Evolutionary conservation across 2,113 vertebrate species (phyloP).

Genomic region (Okapia johnstoni): DNA sequence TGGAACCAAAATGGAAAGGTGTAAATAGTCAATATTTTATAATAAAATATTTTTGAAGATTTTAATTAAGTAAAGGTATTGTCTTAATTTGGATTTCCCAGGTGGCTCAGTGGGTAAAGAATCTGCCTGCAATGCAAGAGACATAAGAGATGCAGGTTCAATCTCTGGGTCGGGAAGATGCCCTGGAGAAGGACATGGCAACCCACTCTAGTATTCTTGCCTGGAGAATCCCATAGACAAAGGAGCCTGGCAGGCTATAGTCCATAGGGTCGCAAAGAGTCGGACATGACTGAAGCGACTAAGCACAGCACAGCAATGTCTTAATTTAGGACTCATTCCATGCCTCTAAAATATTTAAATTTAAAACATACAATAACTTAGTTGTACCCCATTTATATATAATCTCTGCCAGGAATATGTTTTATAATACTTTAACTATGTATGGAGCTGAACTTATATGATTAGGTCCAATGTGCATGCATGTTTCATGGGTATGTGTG

Average conservation of each 20-base stretch:
- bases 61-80: background rate
- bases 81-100: background rate
- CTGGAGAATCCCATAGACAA: background rate
- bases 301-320: background rate
- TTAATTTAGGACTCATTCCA: background rate
- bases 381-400: background rate
- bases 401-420: background rate
- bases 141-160: background rate
- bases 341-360: background rate
- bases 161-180: background rate
- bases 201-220: background rate
- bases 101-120: background rate
- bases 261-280: rapidly evolving
- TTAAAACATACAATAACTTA: background rate
- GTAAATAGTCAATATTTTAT: background rate
- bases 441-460: background rate
- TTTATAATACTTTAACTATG: slow-evolving; percentile 10
- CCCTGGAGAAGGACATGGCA: background rate
- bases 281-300: background rate
- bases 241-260: background rate
- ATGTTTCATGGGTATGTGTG: background rate
- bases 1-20: background rate
- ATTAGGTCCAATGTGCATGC: background rate
- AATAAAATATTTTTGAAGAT: background rate
- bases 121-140: background rate